Base-by-base conservation (phyloP, 37 sponge, comb jelly and placozoan genomes). In the Theonella swinhoei region DNA sequence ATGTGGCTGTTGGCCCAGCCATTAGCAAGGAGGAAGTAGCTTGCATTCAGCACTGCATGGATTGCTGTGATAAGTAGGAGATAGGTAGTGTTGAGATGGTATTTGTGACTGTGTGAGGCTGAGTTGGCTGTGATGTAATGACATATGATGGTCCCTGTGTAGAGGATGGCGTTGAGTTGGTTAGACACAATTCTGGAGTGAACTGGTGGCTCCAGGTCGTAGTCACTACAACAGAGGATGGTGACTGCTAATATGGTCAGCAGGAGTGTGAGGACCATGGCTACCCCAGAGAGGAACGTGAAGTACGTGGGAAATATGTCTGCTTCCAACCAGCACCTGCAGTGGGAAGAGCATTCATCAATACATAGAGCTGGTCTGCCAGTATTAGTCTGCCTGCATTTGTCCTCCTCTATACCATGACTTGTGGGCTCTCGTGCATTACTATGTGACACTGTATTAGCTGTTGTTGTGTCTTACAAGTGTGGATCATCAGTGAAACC, bases 321-420 rank as follows among this genome's bases (percentile, higher is more conserved):
- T 5, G 38, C 40, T 71, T 85, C 85, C 58, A 85, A 30, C 85
- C 85, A 85, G 31, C 85, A 85, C 9, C 85, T 85, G 31, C 3
- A n/a, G 76, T 9, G 66, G 66, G 19, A 65, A 65, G 66, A 65
- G 5, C 24, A 26, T 24, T 29, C 25, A 26, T 23, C 19, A 19
- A 20, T 58, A 20, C 11, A 58, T 58, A 20, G 11, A 58, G 17
- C 60, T 58, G 17, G 17, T 20, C 19, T 11, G 60, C 60, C 60
- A 58, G 17, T 20, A 58, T 11, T n/a, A n/a, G n/a, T n/a, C n/a
- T n/a, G n/a, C n/a, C n/a, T n/a, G n/a, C n/a, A n/a, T n/a, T n/a
- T n/a, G n/a, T n/a, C n/a, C n/a, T n/a, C n/a, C n/a, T n/a, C n/a
- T n/a, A n/a, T n/a, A n/a, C n/a, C n/a, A n/a, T n/a, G n/a, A n/a